phyloP scores from a whole-genome alignment of 2,113 vertebrate species.

The mouse (Mus musculus) region GRCm39 chr1:163633001-163633500 shows the following conservation, averaged over 20 bases:
- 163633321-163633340: background rate
- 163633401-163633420: background rate
- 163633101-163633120: background rate
- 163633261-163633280: background rate
- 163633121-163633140: background rate
- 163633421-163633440: background rate
- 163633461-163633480: background rate
- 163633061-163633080: background rate
- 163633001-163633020: background rate
- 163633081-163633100: background rate
- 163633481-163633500: background rate
- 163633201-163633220: conserved; percentile 29
- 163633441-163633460: background rate
- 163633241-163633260: background rate
- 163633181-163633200: background rate
- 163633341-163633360: background rate
- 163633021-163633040: background rate
- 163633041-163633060: background rate
- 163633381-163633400: background rate
- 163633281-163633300: background rate
- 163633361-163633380: background rate
- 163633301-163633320: background rate
- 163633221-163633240: background rate
- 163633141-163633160: background rate
- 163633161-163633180: background rate